Conservation (phyloP, 2,888 invertebrate species). For the Parnassius orleans region DNA sequence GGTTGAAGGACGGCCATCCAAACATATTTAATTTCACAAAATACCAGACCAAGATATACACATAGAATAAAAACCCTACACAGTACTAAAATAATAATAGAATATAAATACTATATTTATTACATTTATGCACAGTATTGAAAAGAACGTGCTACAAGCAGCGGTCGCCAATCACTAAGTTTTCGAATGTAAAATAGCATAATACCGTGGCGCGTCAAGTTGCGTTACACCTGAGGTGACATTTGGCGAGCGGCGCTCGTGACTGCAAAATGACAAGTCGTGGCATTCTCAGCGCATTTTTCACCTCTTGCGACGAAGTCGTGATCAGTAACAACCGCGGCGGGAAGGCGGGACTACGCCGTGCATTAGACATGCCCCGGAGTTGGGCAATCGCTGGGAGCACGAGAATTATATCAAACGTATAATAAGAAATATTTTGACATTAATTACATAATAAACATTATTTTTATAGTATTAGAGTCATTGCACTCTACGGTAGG, state of each 20-base stretch:
- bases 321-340: slow-evolving; percentile 71
- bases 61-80: too few species aligned
- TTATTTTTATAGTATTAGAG: too few species aligned
- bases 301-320: slow-evolving; percentile 75
- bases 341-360: slow-evolving; percentile 33
- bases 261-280: slow-evolving; percentile 77
- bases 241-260: slow-evolving; percentile 63
- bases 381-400: slow-evolving; percentile 22
- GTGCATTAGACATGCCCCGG: slow-evolving; percentile 33
- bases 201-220: slow-evolving; percentile 9
- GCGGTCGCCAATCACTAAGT: neutral
- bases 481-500: too few species aligned
- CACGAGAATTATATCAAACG: neutral
- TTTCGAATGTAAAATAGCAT: neutral
- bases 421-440: too few species aligned
- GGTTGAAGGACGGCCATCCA: too few species aligned
- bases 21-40: too few species aligned
- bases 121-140: neutral
- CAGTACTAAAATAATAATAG: too few species aligned
- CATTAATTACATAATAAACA: too few species aligned
- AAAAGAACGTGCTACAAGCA: neutral
- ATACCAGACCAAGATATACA: too few species aligned
- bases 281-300: slow-evolving; percentile 78
- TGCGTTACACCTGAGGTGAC: slow-evolving; percentile 52
- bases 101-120: too few species aligned